These are phyloP conservation scores for Quadroppia sp. DNA, from an alignment of 2,888 invertebrate species.

Conservation along the genomic window DNA sequence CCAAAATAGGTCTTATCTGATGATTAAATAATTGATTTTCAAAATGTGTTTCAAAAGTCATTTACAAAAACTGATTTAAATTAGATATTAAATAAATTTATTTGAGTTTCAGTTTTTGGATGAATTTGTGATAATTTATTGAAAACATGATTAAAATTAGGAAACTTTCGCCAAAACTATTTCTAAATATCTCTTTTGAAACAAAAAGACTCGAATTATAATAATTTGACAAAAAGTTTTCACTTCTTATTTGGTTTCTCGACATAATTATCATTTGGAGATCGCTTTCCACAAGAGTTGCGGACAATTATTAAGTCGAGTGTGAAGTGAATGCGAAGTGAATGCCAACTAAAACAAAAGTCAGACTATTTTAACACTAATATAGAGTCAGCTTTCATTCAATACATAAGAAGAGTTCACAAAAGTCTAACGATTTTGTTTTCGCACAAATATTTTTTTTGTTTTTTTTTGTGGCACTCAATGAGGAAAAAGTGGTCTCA, in stretches of 20 bases:
- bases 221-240: not conserved
- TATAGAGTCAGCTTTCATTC: not conserved
- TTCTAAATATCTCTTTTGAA: too few relatives aligned
- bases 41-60: too few relatives aligned
- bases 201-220: not conserved
- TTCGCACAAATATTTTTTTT: too few relatives aligned
- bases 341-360: not conserved
- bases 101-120: too few relatives aligned
- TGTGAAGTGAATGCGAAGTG: constrained; percentile 21
- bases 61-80: too few relatives aligned
- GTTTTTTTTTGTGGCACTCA: too few relatives aligned
- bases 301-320: constrained; percentile 27
- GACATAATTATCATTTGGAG: constrained; percentile 23
- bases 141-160: too few relatives aligned
- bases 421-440: not conserved
- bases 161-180: too few relatives aligned
- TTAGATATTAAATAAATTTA: too few relatives aligned
- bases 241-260: not conserved
- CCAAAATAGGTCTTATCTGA: too few relatives aligned
- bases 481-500: not conserved
- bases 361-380: constrained; percentile 26
- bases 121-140: too few relatives aligned
- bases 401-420: not conserved
- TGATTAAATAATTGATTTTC: too few relatives aligned
- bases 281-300: constrained; percentile 32